Conservation (phyloP, 2,888 invertebrate species). For the Acrobasis suavella region DNA sequence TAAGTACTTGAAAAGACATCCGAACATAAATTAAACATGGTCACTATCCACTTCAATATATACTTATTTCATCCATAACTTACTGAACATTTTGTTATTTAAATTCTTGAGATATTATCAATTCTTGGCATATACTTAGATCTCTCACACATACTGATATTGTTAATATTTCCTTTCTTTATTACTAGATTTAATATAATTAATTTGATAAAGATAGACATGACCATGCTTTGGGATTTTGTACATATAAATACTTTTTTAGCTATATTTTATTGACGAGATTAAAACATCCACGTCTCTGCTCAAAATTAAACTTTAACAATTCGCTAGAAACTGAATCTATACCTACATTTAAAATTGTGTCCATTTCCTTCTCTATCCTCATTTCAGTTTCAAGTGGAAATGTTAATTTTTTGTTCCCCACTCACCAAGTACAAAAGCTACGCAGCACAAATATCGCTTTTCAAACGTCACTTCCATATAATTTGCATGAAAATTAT, state of each 20-base stretch:
- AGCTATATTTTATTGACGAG: constrained; percentile 33
- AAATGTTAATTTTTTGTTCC: constrained; percentile 31
- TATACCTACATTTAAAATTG: constrained; percentile 7
- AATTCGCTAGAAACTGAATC: constrained; percentile 38
- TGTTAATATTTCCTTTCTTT: not conserved
- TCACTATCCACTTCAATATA: too few relatives aligned
- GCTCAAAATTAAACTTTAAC: constrained; percentile 34
- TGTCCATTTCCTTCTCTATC: constrained; percentile 6
- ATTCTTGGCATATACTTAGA: not conserved
- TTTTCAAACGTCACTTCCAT: constrained; percentile 18
- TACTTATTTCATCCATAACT: too few relatives aligned
- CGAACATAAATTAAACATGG: too few relatives aligned
- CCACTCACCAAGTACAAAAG: not conserved
- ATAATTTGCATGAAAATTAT: constrained; percentile 13
- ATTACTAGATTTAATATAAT: not conserved
- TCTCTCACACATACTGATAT: not conserved
- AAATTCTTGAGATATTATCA: too few relatives aligned
- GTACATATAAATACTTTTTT: not conserved
- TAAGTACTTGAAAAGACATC: too few relatives aligned
- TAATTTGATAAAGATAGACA: too few relatives aligned
- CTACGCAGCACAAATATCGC: constrained; percentile 14
- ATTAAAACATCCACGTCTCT: constrained; percentile 54
- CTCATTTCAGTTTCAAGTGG: constrained; percentile 38
- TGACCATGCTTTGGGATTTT: not conserved
- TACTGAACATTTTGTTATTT: too few relatives aligned